Conservation (phyloP, 2,113 vertebrate species). For the Psettodes erumei region DNA sequence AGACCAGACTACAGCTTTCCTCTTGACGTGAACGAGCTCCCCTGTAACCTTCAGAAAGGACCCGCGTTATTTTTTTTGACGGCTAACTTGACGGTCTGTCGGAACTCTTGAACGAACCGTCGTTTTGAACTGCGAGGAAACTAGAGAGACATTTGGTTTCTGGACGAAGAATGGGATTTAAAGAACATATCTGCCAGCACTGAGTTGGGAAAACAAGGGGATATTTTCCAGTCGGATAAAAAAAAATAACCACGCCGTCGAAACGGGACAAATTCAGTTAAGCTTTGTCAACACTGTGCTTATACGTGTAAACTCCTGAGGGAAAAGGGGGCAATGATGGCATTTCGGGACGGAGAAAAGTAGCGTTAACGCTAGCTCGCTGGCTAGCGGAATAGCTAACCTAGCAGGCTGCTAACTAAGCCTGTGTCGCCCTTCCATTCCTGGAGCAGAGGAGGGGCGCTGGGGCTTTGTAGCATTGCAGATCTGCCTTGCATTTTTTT, state of each 20-base stretch:
- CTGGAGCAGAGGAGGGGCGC: conserved; percentile 84
- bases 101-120: conserved; percentile 34
- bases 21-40: conserved; percentile 52
- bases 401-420: conserved; percentile 78
- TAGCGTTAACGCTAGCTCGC: conserved; percentile 63
- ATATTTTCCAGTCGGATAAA: conserved; percentile 46
- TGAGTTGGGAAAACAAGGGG: conserved; percentile 63
- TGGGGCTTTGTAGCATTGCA: conserved; percentile 84
- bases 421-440: conserved; percentile 76
- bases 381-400: conserved; percentile 61
- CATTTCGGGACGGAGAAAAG: conserved; percentile 55
- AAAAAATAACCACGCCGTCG: neutral
- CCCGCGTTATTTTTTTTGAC: conserved; percentile 31
- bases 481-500: conserved; percentile 74
- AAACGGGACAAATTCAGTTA: neutral
- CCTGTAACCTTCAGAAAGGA: conserved; percentile 51
- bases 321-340: conserved; percentile 47
- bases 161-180: conserved; percentile 75
- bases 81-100: conserved; percentile 31
- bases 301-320: conserved; percentile 14
- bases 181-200: conserved; percentile 57
- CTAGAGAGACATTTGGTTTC: conserved; percentile 54
- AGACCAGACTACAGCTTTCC: conserved; percentile 59
- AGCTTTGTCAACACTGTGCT: neutral
- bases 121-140: conserved; percentile 53